A percentile compares a stretch with the other conserved stretches of the same genome.
These are phyloP conservation scores for Alitta virens DNA, from an alignment of 2,888 invertebrate species.

Conservation along the genomic window DNA sequence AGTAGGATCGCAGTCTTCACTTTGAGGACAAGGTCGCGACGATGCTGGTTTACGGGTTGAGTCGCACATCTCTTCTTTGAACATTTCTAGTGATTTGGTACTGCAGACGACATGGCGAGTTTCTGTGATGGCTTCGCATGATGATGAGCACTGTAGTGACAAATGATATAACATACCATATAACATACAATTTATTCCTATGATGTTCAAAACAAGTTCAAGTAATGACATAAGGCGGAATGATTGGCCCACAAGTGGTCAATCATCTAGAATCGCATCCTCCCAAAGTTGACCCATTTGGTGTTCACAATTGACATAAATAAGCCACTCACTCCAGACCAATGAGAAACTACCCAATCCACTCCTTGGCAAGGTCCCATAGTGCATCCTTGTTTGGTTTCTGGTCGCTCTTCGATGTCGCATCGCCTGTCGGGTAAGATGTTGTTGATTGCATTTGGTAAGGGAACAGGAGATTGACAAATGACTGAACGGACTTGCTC, in stretches of 20 bases:
- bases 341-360: slow-evolving; percentile 84
- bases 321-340: slow-evolving; percentile 86
- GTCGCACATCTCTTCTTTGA: slow-evolving; percentile 23
- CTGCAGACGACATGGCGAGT: slow-evolving; percentile 29
- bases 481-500: slow-evolving; percentile 64
- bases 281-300: no score
- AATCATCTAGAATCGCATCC: no score
- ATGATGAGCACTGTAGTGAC: no score
- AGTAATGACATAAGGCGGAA: no score
- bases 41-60: slow-evolving; percentile 11
- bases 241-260: no score
- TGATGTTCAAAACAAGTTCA: no score
- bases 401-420: slow-evolving; percentile 10
- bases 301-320: no score
- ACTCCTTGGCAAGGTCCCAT: slow-evolving; percentile 81
- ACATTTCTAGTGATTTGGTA: slow-evolving; percentile 18
- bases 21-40: slow-evolving; percentile 16
- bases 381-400: slow-evolving; percentile 35
- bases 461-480: slow-evolving; percentile 56
- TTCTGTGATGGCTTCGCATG: slow-evolving; percentile 10
- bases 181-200: no score
- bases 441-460: slow-evolving; percentile 59
- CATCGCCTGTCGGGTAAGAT: slow-evolving; percentile 12
- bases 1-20: neutral
- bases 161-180: no score